Base-by-base conservation (phyloP, 2,888 invertebrate genomes). In the Drosophila leonis region DNA sequence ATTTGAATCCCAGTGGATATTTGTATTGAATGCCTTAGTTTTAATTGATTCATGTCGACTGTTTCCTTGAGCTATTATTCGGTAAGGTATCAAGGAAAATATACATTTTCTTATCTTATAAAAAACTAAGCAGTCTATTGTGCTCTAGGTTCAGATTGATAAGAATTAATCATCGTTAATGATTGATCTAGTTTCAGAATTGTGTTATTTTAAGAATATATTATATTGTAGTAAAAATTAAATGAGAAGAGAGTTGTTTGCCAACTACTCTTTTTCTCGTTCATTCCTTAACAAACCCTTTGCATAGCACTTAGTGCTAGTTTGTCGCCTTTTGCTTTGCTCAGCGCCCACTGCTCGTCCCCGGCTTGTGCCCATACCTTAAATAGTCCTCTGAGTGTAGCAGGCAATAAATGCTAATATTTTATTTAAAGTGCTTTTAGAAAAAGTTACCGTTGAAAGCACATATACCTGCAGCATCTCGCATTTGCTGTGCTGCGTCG, bases 361-460 rank as follows among this genome's bases (percentile, higher is more conserved):
- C 2, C 13, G 4, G 41, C 39, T 42, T n/a, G 56, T 46, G 4
- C 33, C 15, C 20, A 1, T 33, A n/a, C 27, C 48, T 52, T 67
- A 75, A 88, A 86, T 71, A 72, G 72, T 59, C 60, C 72, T 57
- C 75, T 79, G 77, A 88, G 87, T 88, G 87, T 82, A 79, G 71
- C 73, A 66, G 67, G 77, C 84, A 87, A 89, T 85, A 87, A 83
- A 81, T 75, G 84, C 77, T 87, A 52, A 85, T 85, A 82, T 81
- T 83, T 85, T 87, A 85, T 85, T 89, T 75, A 89, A 89, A 74
- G 72, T 70, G 64, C 65, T 72, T 57, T 20, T 56, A 44, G 18
- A 41, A 59, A 20, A 48, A 48, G 48, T 48, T 15, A 63, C 62
- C 69, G 65, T 46, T 78, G 65, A 82, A 62, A 74, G 73, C 72